Conservation (phyloP, 2,113 vertebrate species). For the Cochlearius cochlearius region DNA sequence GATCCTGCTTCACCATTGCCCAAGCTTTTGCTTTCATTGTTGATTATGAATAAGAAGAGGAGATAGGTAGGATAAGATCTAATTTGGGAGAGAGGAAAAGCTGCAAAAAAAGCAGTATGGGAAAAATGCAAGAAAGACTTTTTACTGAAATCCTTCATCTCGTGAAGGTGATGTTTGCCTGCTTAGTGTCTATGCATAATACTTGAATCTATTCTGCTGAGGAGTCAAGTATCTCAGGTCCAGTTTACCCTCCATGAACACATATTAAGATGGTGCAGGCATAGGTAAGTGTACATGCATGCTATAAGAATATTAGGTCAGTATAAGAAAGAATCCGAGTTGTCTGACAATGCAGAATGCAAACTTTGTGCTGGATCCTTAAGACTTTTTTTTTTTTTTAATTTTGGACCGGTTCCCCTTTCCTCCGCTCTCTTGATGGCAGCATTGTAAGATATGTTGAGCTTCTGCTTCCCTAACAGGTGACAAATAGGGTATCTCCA, state of each 20-base stretch:
- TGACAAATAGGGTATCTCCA: not conserved
- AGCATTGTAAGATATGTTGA: not conserved
- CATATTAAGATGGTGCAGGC: not conserved
- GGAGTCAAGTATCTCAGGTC: not conserved
- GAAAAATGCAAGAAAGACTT: not conserved
- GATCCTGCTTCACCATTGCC: not conserved
- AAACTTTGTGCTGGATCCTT: not conserved
- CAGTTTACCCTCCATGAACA: not conserved
- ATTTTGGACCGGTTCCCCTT: not conserved
- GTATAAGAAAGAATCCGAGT: not conserved
- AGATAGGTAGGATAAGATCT: not conserved
- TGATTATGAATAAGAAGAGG: not conserved
- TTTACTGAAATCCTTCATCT: not conserved
- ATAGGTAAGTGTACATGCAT: accelerated
- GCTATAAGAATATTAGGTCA: not conserved
- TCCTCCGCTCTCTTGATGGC: not conserved
- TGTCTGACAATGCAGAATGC: not conserved
- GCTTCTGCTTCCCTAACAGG: not conserved
- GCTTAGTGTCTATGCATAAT: not conserved
- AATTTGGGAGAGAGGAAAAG: not conserved
- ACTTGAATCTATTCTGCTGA: not conserved
- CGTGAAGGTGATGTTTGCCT: not conserved
- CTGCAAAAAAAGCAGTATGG: not conserved
- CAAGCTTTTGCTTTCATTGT: not conserved
- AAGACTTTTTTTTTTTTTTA: not conserved